Evolutionary conservation across 2,113 vertebrate genomes (phyloP), one percentile per base, ranked within the genome.

Genomic region (Passerina amoena): DNA sequence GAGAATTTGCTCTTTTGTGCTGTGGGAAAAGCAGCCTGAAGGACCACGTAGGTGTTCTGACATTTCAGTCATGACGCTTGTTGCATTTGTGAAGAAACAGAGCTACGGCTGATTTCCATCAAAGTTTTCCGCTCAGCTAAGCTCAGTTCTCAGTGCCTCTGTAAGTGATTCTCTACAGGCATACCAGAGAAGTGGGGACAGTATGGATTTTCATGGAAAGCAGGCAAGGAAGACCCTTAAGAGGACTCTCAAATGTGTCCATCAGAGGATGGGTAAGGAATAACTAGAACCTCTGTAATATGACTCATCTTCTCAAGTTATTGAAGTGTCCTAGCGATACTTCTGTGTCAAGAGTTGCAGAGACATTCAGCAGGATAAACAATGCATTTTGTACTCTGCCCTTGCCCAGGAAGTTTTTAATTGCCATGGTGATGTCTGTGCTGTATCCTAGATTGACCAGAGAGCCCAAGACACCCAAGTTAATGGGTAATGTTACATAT

Each of bases 31-130:
- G 80, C 92, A 95, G 86, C 94, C 77, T 91, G 86, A 82, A 95
- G 89, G 91, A 71, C 88, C 19, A 31, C 27, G 88, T 90, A 89
- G 91, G 92, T 94, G 92, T 91, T 86, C 69, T 84, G 92, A 95
- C 83, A 89, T 95, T 93, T 92, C 76, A 83, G 38, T 81, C 64
- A 22, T 81, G 86, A 73, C 0, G 31, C 72, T 77, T 72, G 45
- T 63, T 86, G 60, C 54, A 64, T 95, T 93, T 93, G n/a, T 54
- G 66, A 75, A 82, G 68, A 64, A 60, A 86, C 38, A 86, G 47
- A 88, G 28, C 60, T 38, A 38, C n/a, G 20, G 51, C n/a, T 92
- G 59, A 63, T 71, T 88, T 92, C 65, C 57, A 63, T 78, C 72
- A 86, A 24, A 77, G 20, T 45, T 45, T n/a, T 82, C 40, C 61